Base-by-base conservation (phyloP, 2,888 invertebrate genomes). In the Brassicogethes aeneus region DNA sequence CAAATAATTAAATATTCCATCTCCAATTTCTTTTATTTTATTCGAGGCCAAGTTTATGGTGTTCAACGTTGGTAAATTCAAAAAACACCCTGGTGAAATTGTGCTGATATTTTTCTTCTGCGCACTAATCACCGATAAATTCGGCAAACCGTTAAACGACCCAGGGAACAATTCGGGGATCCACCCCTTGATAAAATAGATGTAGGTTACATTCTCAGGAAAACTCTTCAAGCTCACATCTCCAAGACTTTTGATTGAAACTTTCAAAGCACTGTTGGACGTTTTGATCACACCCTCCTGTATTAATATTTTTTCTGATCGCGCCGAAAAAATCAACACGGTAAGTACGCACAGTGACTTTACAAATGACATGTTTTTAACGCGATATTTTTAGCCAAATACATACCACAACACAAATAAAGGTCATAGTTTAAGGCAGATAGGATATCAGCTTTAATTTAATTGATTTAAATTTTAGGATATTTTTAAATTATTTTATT, bases 1-100 rank as follows among this genome's bases (percentile, higher is more conserved):
- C 10, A 42, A 33, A 34, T 17, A 13, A 23, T 34, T 42, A 16
- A 42, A 42, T 8, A 42, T 34, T 13, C 17, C 29, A 3, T 34
- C 23, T 17, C 34, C 29, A 31, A 41, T 37, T 1, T 7, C 16
- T 10, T 15, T 37, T 10, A 41, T 10, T 2, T 35, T n/a, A 15
- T 39, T 39, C 3, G 33, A 23, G 10, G 23, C 34, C 15, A 39
- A 16, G 12, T 39, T 33, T 13, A 39, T 7, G 15, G 15, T 7
- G 2, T 12, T 30, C 13, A 39, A 15, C n/a, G 16, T 2, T 3
- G 39, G 39, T 34, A 39, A 34, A 34, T 39, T 39, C 12, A 8
- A 12, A 12, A 39, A 39, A 1, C 17, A 16, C 3, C 34, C 34
- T 7, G 37, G 38, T 12, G 15, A 17, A 2, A 40, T 12, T 10